Conservation (phyloP, 2,888 invertebrate genomes). For the Aspidiotus rigidus region DNA sequence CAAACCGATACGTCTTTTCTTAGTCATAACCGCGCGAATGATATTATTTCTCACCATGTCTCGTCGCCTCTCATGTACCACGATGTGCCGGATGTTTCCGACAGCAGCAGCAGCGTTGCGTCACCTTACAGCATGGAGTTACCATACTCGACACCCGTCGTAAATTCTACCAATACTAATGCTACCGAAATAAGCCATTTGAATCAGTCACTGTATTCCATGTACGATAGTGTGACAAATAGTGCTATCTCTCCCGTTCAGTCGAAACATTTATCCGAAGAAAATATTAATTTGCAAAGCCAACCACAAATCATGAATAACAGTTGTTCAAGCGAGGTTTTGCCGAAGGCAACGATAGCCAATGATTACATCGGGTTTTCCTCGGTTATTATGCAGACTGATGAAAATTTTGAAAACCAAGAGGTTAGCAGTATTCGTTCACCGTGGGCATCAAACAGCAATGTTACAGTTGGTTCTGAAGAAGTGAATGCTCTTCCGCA, state of each 20-base stretch:
- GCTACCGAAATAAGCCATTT: background rate
- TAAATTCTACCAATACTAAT: slow-evolving; percentile 7
- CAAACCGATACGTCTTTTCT: background rate
- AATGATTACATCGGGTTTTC: slow-evolving; percentile 20
- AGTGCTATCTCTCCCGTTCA: too few relatives aligned
- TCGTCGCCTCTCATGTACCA: background rate
- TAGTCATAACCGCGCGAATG: too few relatives aligned
- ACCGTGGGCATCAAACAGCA: background rate
- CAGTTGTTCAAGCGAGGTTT: background rate
- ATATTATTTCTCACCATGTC: slow-evolving; percentile 1
- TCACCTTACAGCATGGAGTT: slow-evolving; percentile 1
- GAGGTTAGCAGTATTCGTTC: slow-evolving; percentile 6
- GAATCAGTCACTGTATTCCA: slow-evolving; percentile 16
- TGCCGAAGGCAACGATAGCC: background rate
- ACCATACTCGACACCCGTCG: slow-evolving; percentile 12
- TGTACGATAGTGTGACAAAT: slow-evolving; percentile 1
- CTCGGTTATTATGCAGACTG: slow-evolving; percentile 23
- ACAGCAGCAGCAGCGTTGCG: background rate
- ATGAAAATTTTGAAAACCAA: slow-evolving; percentile 19
- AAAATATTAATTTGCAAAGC: background rate
- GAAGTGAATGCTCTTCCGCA: too few relatives aligned
- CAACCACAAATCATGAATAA: background rate
- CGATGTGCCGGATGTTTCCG: background rate
- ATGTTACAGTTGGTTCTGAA: too few relatives aligned
- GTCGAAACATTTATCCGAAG: background rate